Evolutionary conservation across 1,140 invertebrate species (phyloP), one percentile per base, ranked within the genome.

Genomic region (Halyomorpha halys): DNA sequence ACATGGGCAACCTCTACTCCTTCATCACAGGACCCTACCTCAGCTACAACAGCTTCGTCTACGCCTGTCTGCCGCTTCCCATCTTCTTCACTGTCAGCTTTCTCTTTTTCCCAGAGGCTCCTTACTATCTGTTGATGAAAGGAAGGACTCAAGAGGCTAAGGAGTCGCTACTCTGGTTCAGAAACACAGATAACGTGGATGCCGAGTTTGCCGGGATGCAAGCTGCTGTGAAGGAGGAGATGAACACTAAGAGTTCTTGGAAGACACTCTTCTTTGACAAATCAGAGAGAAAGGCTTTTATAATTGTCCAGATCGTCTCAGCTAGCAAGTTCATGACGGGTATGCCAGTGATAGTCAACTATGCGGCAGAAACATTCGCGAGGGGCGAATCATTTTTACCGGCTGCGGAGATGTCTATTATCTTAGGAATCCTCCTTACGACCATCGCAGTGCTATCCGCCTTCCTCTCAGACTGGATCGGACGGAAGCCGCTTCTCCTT

Each of bases 1-100:
- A 82, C 13, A 67, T 87, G n/a, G 93, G 93, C 9, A 83, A 93
- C 65, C 72, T 94, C 0, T 81, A 85, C 30, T 79, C 86, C 0
- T 95, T 91, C 71, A 72, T 77, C 0, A 78, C 91, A 34, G 92
- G 92, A 0, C 83, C 89, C 0, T 86, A 77, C 70, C 77, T 89
- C 0, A 76, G 77, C 0, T 92, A 93, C 75, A 72, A 76, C 23
- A 76, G 75, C 1, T 77, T 90, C 23, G 84, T 85, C 65, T 81
- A 86, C 65, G 73, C 81, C 1, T 86, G 85, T 66, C 74, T 82
- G 2, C 73, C 76, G 0, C 71, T 86, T 44, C 84, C 84, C 0
- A 69, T 53, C 3, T 25, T 53, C 18, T 53, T 53, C 18, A 53
- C 49, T 15, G 8, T 53, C 23, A 21, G 4, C 16, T 53, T 19